These are phyloP conservation scores for Papilio machaon DNA, from an alignment of 1,140 invertebrate genomes.

Conservation along the genomic window DNA sequence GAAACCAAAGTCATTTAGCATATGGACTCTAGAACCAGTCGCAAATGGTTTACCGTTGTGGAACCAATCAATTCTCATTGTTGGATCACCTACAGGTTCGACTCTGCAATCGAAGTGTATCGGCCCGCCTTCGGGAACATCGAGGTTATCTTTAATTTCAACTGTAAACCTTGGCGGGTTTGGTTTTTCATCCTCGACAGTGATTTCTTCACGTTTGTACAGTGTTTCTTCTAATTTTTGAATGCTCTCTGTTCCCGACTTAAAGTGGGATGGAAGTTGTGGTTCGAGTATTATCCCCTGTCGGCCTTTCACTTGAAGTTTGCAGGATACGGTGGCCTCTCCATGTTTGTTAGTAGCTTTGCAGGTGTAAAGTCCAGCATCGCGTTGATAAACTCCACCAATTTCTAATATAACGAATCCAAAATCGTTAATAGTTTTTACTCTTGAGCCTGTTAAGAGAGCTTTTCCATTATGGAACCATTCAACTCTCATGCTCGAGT, in stretches of 20 bases:
- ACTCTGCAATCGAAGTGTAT: slow-evolving; percentile 96
- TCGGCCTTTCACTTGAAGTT: slow-evolving; percentile 91
- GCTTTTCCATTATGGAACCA: slow-evolving; percentile 98
- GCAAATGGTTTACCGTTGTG: slow-evolving; percentile 94
- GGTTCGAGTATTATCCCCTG: slow-evolving; percentile 95
- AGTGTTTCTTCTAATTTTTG: slow-evolving; percentile 94
- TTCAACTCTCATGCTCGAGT: slow-evolving; percentile 96
- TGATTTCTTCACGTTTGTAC: slow-evolving; percentile 92
- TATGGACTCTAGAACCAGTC: slow-evolving; percentile 94
- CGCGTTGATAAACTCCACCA: slow-evolving; percentile 92
- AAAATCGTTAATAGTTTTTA: slow-evolving; percentile 96
- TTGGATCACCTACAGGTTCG: slow-evolving; percentile 92
- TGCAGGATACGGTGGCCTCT: slow-evolving; percentile 93
- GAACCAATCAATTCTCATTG: slow-evolving; percentile 97
- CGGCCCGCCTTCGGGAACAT: slow-evolving; percentile 92
- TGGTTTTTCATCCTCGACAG: slow-evolving; percentile 91
- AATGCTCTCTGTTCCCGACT: slow-evolving; percentile 92
- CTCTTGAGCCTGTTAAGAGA: slow-evolving; percentile 91
- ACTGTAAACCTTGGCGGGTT: slow-evolving; percentile 93
- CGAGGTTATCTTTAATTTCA: slow-evolving; percentile 91
- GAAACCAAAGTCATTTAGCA: slow-evolving; percentile 97
- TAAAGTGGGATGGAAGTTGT: slow-evolving; percentile 93
- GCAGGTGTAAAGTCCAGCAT: slow-evolving; percentile 95
- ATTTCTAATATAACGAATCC: slow-evolving; percentile 97
- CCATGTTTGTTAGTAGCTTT: slow-evolving; percentile 95